phyloP scores from a whole-genome alignment of 2,888 invertebrate genomes.

The Melieria omissa region DNA sequence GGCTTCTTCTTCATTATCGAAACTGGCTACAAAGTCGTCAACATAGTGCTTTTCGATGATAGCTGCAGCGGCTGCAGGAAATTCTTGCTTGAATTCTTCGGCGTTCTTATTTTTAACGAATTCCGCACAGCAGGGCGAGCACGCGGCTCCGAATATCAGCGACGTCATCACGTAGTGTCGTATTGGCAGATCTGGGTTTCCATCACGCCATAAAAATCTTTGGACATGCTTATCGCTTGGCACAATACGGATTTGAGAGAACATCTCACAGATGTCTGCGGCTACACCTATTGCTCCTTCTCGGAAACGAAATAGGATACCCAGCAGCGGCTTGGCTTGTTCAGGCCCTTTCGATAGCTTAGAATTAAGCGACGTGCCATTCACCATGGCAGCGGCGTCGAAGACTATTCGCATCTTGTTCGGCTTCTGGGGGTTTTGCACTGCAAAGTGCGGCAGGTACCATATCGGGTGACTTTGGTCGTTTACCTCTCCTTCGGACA shows the following conservation, averaged over 20 bases:
- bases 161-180: constrained; percentile 42
- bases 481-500: constrained; percentile 12
- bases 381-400: constrained; percentile 48
- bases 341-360: constrained; percentile 51
- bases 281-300: constrained; percentile 48
- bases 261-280: constrained; percentile 49
- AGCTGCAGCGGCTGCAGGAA: constrained; percentile 22
- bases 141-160: constrained; percentile 47
- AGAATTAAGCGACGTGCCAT: constrained; percentile 46
- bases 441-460: constrained; percentile 15
- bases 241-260: constrained; percentile 25
- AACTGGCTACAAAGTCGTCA: constrained; percentile 41
- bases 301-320: constrained; percentile 52
- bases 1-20: constrained; percentile 27
- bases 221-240: neutral
- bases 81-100: constrained; percentile 8
- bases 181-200: constrained; percentile 13
- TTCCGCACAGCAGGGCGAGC: constrained; percentile 45
- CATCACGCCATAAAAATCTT: constrained; percentile 9
- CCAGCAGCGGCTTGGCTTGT: constrained; percentile 48
- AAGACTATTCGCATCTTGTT: constrained; percentile 51
- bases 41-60: constrained; percentile 39
- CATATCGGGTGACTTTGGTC: neutral
- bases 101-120: constrained; percentile 41
- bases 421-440: constrained; percentile 46